Base-by-base conservation (phyloP, 1,140 invertebrate species). In the Akabosia matsudoensis region DNA sequence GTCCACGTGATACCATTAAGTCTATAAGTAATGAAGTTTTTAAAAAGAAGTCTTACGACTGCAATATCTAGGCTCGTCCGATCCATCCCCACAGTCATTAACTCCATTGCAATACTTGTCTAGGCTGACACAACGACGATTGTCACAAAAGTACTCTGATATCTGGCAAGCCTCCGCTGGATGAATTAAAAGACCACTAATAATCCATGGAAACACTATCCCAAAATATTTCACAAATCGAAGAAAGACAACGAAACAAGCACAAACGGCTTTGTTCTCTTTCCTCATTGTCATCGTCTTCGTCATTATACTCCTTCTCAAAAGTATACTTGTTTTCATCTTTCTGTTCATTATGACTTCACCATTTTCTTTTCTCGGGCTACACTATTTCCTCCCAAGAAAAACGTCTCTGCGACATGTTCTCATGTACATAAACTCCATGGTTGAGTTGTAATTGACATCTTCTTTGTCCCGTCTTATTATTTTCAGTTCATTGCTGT, bases 41-140 rank as follows among this genome's bases (percentile, higher is more conserved):
- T n/a, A n/a, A n/a, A n/a, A n/a, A n/a, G n/a, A 75, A 52, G 81
- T 92, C 93, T 93, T 85, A 96, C 93, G 91, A 84, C 93, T 92
- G 83, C 93, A 95, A 84, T 91, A 91, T 81, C 92, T 87, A 33
- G 91, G 90, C 84, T 96, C 93, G 84, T 96, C 93, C 52, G 90
- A 92, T 33, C 89, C 89, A 83, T 95, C 93, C 0, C 92, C 91
- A 82, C 93, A 96, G 83, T 96, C 92, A 84, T 94, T 91, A 76
- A 89, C 87, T 79, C 90, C 90, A 84, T 96, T 92, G 86, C 93
- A 96, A 84, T 90, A 93, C 83, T 90, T 88, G 85, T 92, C 93
- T 72, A 92, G 87, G 73, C 91, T 88, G 76, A 95, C 87, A 86
- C 93, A 96, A 80, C 88, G 88, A 74, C 90, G 91, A 85, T 93